Evolutionary conservation across 1,140 invertebrate species (phyloP), one percentile per base, ranked within the genome.

Genomic region (Tribolium castaneum): DNA sequence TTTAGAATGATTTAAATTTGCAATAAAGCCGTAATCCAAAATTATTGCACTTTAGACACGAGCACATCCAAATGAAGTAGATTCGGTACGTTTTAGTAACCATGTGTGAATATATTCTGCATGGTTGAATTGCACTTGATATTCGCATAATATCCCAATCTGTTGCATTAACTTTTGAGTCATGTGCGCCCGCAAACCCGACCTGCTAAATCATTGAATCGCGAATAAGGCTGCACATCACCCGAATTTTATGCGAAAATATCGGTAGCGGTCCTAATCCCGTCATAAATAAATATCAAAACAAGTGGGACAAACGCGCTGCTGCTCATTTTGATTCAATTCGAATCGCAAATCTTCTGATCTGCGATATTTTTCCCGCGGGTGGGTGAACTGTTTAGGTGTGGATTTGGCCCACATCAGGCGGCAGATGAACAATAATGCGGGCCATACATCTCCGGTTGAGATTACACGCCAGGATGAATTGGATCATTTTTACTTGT

Each of bases 401-500:
- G 71, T 73, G 71, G 71, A 73, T 73, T 73, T 73, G 45, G 71
- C 71, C 71, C 70, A 73, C 71, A 73, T 73, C 71, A 76, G 59
- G 74, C 74, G 49, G 74, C 75, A 77, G 75, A 77, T 71, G 75
- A 77, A 77, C 75, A 77, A 77, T 77, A 77, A 77, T 77, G 75
- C 75, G 62, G 75, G 75, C 75, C 62, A 77, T 77, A 77, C 75
- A 77, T 77, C 75, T 77, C 75, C 66, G 62, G 50, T 59, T 71
- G 50, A 70, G 75, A 77, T 77, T 77, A 77, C 75, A 59, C 45
- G 51, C 49, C 50, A 71, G 66, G 75, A 77, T 77, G 75, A 77
- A 77, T 77, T 77, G 75, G 75, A 77, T 77, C 75, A 77, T 77
- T 77, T 77, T 77, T 77, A 77, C 75, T 77, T 77, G 75, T 77